Evolutionary conservation across 2,888 invertebrate genomes (phyloP), one percentile per base, ranked within the genome.

Genomic region (Tanypteryx hageni): DNA sequence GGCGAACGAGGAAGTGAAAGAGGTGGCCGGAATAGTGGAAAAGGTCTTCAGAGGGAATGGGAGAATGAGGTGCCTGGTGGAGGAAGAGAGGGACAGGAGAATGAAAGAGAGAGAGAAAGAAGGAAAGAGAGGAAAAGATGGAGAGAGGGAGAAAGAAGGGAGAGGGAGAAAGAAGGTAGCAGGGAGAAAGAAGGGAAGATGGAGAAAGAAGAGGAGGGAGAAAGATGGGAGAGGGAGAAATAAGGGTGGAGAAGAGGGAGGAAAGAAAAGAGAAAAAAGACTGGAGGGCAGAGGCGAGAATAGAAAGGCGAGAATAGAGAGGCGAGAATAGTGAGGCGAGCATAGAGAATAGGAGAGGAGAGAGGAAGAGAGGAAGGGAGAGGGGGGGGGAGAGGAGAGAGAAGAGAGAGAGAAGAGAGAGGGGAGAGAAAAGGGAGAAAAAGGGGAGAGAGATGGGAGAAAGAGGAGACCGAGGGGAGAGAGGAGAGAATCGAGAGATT

Each of bases 41-140:
- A 68, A n/a, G 68, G 22, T 18, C 22, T n/a, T 68, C n/a, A 68
- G 68, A 68, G 68, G 68, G 68, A 68, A n/a, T 64, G 64, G 64
- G 16, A 64, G 68, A n/a, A 18, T 68, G 68, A 68, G 68, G 68
- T 10, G 0, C 22, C 13, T 14, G 56, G 18, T 16, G 27, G n/a
- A 27, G 27, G 58, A 85, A 0, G 27, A 58, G 22, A 22, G 57
- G 14, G 7, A 22, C 8, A n/a, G 85, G 18, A 13, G 13, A 22
- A 14, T 14, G 9, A 18, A 18, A n/a, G 16, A n/a, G 10, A n/a
- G 27, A 22, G 58, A 5, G 27, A 58, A 18, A 22, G 57, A 14
- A 2, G 11, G 11, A n/a, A 58, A 18, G 27, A 27, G n/a, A 14
- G n/a, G n/a, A 44, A 13, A 14, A 82, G 44, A n/a, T 14, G 22